A percentile compares a stretch with the other conserved stretches of the same genome.
phyloP scores from a whole-genome alignment of 2,797 vertebrate species.

The Ciconia nigra region DNA sequence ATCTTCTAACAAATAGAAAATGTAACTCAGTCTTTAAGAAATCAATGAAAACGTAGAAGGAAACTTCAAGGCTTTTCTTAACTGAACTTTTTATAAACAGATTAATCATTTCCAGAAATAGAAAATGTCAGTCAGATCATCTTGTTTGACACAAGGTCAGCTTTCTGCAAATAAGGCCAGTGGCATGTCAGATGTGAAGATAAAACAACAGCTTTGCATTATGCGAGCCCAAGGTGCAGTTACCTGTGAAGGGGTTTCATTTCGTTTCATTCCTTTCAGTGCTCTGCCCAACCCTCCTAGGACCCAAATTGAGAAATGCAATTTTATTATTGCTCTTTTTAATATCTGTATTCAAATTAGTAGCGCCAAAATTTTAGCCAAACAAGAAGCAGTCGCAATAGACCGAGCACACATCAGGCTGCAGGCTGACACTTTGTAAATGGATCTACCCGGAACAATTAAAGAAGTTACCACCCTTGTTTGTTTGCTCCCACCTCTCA shows the following conservation, averaged over 20 bases:
- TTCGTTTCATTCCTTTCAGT: background rate
- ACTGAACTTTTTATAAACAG: conserved; percentile 56
- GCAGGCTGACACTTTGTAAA: background rate
- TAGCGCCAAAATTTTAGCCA: background rate
- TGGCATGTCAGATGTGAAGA: conserved; percentile 38
- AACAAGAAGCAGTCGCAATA: background rate
- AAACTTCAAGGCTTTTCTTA: conserved; percentile 45
- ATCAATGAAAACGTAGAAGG: conserved; percentile 6
- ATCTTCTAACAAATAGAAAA: background rate
- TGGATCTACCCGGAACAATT: background rate
- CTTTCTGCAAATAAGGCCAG: conserved; percentile 1
- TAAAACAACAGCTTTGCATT: background rate
- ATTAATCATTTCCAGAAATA: conserved; percentile 70
- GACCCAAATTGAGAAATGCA: background rate
- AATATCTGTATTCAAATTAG: background rate
- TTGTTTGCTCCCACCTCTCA: conserved; percentile 1
- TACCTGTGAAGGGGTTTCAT: background rate
- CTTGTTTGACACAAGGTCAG: conserved; percentile 23
- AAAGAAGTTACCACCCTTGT: background rate
- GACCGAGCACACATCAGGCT: background rate
- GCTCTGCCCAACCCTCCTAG: background rate
- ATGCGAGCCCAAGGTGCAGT: background rate
- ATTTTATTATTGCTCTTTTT: background rate
- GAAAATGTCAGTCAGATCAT: conserved; percentile 35
- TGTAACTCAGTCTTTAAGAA: conserved; percentile 11